Conservation (phyloP, 2,797 vertebrate species). For the Alexandromys oeconomus region DNA sequence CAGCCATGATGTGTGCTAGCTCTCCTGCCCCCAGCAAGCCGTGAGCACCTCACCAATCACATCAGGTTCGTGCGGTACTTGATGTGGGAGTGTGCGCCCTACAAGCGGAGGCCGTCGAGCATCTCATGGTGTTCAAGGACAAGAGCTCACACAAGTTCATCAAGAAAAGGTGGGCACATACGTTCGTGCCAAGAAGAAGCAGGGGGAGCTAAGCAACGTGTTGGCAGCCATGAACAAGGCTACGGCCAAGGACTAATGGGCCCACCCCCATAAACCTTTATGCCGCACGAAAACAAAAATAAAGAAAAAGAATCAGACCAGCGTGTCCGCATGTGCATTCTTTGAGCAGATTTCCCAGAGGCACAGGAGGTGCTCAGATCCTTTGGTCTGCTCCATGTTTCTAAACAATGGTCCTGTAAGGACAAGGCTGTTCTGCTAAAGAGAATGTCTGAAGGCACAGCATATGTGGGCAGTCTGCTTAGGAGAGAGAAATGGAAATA, state of each 20-base stretch:
- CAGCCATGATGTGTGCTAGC: constrained; percentile 86
- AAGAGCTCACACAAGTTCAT: constrained; percentile 98
- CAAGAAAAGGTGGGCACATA: constrained; percentile 98
- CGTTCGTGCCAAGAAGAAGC: constrained; percentile 97
- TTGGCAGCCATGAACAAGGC: constrained; percentile 98
- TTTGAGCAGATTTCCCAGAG: constrained; percentile 96
- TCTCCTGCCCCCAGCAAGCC: constrained; percentile 86
- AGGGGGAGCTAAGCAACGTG: constrained; percentile 96
- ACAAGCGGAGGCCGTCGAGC: constrained; percentile 96
- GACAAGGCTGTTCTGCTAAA: constrained; percentile 91
- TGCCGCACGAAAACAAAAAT: not conserved
- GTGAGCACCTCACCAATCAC: constrained; percentile 97
- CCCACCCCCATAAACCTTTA: constrained; percentile 81
- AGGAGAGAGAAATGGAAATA: constrained; percentile 93
- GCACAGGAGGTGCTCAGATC: constrained; percentile 95
- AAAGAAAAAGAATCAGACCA: constrained; percentile 82
- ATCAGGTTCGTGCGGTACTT: constrained; percentile 96
- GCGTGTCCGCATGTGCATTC: constrained; percentile 95
- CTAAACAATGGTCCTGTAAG: constrained; percentile 91
- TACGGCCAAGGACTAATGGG: constrained; percentile 94
- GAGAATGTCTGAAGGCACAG: constrained; percentile 91
- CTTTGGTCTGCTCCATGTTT: constrained; percentile 92
- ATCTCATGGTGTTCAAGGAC: constrained; percentile 98
- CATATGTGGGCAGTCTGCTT: constrained; percentile 93
- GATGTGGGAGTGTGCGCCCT: constrained; percentile 96